Base-by-base conservation (phyloP, 2,797 vertebrate species). In the Chelidonichthys spinosus region DNA sequence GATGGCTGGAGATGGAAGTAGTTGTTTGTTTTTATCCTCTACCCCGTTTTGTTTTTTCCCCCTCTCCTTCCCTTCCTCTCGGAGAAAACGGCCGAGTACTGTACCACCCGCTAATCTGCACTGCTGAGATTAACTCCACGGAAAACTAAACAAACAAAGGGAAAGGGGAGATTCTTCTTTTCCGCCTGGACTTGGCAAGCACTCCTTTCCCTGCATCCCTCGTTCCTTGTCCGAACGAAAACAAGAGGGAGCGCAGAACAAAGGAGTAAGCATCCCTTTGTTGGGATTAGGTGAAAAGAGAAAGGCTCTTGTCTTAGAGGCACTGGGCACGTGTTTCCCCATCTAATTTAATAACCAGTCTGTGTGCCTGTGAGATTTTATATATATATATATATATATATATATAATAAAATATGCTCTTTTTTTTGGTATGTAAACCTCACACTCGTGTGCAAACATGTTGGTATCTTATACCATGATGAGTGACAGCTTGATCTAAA, bases 281-380 rank as follows among this genome's bases (percentile, higher is more conserved):
- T 92, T 90, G 91, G 91, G 90, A 93, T 93, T 92, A 92, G 82
- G 85, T 84, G 76, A 79, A 85, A 86, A 89, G 82, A 90, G 84
- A 92, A 92, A 92, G 75, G 63, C 81, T 88, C 78, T 91, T 87
- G 86, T 93, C 68, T 92, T 90, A 85, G 84, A 90, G 85, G 85
- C 78, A 68, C 85, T 85, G 79, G 85, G 75, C 68, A 37, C 78
- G 68, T 87, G 86, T 91, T 91, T 91, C 87, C 82, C 72, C 76
- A 86, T 90, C 88, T 92, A 92, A 92, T 92, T 93, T 90, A 94
- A 93, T 92, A 93, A 92, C 7, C 13, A 2, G 79, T 78, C 72
- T 86, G 90, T 90, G 85, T 87, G 79, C 82, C 72, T 78, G 9
- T 52, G 84, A 86, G 83, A 83, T 82, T 71, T 1, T 25, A 25